Conservation (phyloP, 2,113 vertebrate species). For the Chiloscyllium plagiosum region DNA sequence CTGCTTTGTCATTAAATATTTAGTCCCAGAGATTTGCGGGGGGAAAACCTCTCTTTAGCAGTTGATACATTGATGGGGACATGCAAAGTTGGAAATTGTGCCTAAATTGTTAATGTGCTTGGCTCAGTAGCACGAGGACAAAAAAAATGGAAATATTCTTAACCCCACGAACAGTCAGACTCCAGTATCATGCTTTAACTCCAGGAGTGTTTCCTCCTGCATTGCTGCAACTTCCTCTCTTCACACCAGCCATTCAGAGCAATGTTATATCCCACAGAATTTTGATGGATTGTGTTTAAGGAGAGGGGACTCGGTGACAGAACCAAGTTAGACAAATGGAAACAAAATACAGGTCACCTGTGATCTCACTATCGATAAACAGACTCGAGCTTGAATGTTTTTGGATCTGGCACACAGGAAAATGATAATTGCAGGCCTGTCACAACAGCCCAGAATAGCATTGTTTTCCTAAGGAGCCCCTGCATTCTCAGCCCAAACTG, state of each 20-base stretch:
- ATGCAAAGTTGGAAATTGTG: not conserved
- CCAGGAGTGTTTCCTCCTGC: not conserved
- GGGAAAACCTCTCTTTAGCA: not conserved
- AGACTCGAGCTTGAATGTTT: not conserved
- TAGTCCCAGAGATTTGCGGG: not conserved
- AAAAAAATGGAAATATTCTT: not conserved
- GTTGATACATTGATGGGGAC: not conserved
- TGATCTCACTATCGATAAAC: too few species aligned
- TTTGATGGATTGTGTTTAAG: not conserved
- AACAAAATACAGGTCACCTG: not conserved
- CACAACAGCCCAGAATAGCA: not conserved
- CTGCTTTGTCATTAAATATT: not conserved
- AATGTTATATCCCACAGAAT: not conserved
- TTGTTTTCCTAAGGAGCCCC: not conserved
- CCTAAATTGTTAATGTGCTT: not conserved
- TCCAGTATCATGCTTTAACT: not conserved
- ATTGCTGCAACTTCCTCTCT: not conserved
- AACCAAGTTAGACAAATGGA: not conserved
- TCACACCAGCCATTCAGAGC: not conserved
- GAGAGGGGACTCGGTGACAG: not conserved
- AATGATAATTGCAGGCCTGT: not conserved
- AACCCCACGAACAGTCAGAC: not conserved
- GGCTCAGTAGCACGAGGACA: not conserved
- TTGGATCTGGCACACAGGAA: not conserved
- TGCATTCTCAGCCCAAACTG: not conserved